Evolutionary conservation across 2,888 invertebrate species (phyloP), one percentile per base, ranked within the genome.

Genomic region (Microctonus hyperodae): DNA sequence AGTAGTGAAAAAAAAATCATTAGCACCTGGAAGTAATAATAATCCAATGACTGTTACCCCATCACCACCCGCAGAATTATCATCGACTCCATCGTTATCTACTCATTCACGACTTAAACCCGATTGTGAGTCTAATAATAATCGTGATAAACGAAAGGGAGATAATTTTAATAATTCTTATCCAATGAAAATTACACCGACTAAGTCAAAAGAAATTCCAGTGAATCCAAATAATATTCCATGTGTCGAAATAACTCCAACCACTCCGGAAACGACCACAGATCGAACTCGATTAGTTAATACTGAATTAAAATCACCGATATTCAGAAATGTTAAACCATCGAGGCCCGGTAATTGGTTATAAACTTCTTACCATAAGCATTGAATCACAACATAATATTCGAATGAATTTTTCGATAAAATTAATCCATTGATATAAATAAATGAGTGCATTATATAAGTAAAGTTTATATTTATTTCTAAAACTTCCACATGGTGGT

Each of bases 1-100:
- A 65, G 87, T 88, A 1, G 84, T 87, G 62, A 89, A 88, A 80
- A 75, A 81, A 40, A 85, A 84, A 68, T 77, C 82, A 9, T 78
- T 79, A 63, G 50, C 50, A 2, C 11, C 51, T 6, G 16, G 10
- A 13, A 9, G 33, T 16, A 10, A 10, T 28, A 48, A 13, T 6
- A 23, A 4, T 1, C 2, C 25, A 0, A 22, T n/a, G n/a, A 25
- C 10, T n/a, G 53, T 35, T 23, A 31, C 51, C 11, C 31, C 22
- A 28, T 16, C 28, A 10, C 16, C 44, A 0, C n/a, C 59, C 10
- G 35, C 25, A 9, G 20, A 10, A 16, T 23, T 4, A 13, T 40
- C 40, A 0, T 13, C 50, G 2, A n/a, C 33, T 33, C 3, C 22
- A 28, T 20, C 31, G 37, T 57, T 33, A 1, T 2, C 51, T 6